Conservation (phyloP, 1,140 invertebrate genomes). For the Drosophila ficusphila region DNA sequence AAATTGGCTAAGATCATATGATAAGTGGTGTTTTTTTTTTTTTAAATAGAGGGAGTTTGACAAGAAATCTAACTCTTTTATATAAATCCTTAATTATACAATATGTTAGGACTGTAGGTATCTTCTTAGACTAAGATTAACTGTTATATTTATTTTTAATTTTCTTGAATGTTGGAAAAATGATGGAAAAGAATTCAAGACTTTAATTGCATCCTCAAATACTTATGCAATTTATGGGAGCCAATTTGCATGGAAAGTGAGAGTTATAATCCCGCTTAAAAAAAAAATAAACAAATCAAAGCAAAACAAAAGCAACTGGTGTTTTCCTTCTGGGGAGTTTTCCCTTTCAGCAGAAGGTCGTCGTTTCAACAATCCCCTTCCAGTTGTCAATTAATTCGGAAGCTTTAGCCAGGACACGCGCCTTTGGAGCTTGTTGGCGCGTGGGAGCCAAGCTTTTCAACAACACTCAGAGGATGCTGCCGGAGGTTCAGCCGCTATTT, state of each 20-base stretch:
- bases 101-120: constrained; percentile 41
- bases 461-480: constrained; percentile 60
- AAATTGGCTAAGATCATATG: constrained; percentile 45
- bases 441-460: constrained; percentile 45
- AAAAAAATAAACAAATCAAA: constrained; percentile 30
- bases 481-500: constrained; percentile 63
- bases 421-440: constrained; percentile 20
- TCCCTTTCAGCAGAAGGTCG: background rate
- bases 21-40: constrained; percentile 12
- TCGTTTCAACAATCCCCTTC: constrained; percentile 27
- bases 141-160: constrained; percentile 67
- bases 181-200: constrained; percentile 48
- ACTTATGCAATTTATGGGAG: constrained; percentile 10
- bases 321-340: constrained; percentile 18
- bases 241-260: constrained; percentile 29
- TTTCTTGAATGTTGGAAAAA: constrained; percentile 68
- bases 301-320: constrained; percentile 6
- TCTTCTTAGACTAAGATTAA: constrained; percentile 56
- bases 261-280: constrained; percentile 23
- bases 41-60: constrained; percentile 21
- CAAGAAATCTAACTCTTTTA: constrained; percentile 14
- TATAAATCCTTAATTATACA: constrained; percentile 29
- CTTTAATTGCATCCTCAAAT: constrained; percentile 42
- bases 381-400: background rate
- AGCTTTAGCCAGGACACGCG: constrained; percentile 57